Percentiles rank a stretch among this genome's conserved stretches.
Evolutionary conservation across 2,797 vertebrate genomes (phyloP).

Genomic region (Sebastolobus altivelis): DNA sequence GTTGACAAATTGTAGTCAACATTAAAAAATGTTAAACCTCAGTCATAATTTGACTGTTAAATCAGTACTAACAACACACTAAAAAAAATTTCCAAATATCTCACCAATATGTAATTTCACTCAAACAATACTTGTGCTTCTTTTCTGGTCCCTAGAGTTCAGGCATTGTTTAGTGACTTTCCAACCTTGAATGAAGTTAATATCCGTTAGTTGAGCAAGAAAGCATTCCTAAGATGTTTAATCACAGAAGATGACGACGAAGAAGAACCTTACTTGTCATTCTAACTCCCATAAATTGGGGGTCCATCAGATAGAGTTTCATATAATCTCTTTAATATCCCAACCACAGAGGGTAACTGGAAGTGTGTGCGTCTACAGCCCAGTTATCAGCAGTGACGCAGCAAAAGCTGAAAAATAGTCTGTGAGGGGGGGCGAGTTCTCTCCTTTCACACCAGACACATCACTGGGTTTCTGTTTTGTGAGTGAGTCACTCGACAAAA

Average conservation of each 20-base stretch:
- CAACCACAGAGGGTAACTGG: conserved; percentile 19
- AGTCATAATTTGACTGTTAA: not conserved
- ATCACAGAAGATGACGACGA: conserved; percentile 2
- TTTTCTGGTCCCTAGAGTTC: not conserved
- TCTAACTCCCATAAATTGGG: conserved; percentile 6
- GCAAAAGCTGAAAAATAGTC: conserved; percentile 13
- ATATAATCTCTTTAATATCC: not conserved
- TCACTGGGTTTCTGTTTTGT: conserved; percentile 3
- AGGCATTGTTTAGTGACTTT: not conserved
- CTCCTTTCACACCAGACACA: conserved; percentile 20
- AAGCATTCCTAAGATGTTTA: conserved; percentile 6
- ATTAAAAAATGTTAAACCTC: not conserved
- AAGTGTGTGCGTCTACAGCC: conserved; percentile 29
- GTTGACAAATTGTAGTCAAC: not conserved
- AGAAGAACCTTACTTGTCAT: not conserved
- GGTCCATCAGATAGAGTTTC: not conserved
- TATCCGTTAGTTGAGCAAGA: not conserved
- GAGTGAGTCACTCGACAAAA: conserved; percentile 8
- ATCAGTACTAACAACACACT: not conserved
- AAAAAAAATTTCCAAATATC: not conserved
- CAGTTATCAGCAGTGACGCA: conserved; percentile 44
- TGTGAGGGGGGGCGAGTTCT: not conserved
- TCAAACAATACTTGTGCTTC: not conserved
- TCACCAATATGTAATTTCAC: not conserved
- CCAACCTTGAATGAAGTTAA: not conserved